Evolutionary conservation across 2,888 invertebrate species (phyloP).

Genomic region (Pilophorus perplexus): DNA sequence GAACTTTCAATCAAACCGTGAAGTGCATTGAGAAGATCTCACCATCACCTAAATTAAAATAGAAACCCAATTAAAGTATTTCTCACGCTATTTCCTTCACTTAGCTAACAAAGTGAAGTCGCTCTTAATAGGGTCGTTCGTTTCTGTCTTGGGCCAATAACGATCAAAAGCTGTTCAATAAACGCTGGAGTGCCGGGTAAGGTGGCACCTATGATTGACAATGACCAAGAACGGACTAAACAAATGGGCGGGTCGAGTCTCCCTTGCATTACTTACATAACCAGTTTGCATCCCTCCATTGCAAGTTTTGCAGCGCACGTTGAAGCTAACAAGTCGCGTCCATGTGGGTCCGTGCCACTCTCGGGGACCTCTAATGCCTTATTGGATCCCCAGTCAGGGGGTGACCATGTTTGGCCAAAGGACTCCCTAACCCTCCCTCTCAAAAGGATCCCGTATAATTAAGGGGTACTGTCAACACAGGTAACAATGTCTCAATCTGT

Average conservation of each 20-base stretch:
- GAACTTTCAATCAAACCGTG: too few relatives aligned
- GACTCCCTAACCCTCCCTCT: not conserved
- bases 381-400: constrained; percentile 30
- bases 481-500: constrained; percentile 41
- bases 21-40: too few relatives aligned
- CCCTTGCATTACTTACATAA: not conserved
- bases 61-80: too few relatives aligned
- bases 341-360: constrained; percentile 34
- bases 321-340: constrained; percentile 30
- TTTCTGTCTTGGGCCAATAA: too few relatives aligned
- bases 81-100: too few relatives aligned
- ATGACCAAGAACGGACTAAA: not conserved
- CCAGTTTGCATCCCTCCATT: too few relatives aligned
- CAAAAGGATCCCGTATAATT: constrained; percentile 29
- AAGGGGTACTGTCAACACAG: constrained; percentile 36
- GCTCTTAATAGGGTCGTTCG: too few relatives aligned
- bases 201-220: constrained; percentile 6
- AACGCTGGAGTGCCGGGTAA: too few relatives aligned
- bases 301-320: too few relatives aligned
- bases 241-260: not conserved
- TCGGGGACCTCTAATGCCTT: constrained; percentile 23
- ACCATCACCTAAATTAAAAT: too few relatives aligned
- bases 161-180: too few relatives aligned
- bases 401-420: constrained; percentile 32
- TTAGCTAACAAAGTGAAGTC: too few relatives aligned